These are phyloP conservation scores for Ormyrus rosae DNA, from an alignment of 2,888 invertebrate species.

Conservation along the genomic window DNA sequence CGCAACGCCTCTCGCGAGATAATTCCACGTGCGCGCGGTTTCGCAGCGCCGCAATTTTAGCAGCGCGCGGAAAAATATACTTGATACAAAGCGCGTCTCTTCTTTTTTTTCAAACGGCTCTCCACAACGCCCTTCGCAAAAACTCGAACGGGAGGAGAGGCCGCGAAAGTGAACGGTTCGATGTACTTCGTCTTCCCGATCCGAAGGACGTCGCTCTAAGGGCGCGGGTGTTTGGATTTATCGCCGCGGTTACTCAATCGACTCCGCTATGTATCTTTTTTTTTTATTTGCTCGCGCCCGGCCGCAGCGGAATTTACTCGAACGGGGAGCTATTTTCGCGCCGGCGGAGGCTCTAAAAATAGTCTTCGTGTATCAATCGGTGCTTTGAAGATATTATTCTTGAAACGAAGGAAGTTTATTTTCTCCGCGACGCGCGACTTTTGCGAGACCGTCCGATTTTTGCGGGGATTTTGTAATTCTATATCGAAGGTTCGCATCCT, in stretches of 20 bases:
- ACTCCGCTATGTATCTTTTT: background rate
- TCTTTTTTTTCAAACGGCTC: no score
- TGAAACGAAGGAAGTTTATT: slow-evolving; percentile 14
- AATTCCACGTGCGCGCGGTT: no score
- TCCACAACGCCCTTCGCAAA: no score
- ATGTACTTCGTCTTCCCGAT: background rate
- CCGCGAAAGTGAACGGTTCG: no score
- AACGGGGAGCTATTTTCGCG: slow-evolving; percentile 1
- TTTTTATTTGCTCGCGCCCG: background rate
- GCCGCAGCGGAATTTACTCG: background rate
- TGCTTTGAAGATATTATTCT: slow-evolving; percentile 11
- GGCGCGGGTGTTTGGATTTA: slow-evolving; percentile 7
- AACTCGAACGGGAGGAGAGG: no score
- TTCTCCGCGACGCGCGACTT: no score
- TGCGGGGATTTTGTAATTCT: no score
- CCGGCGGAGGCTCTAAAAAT: slow-evolving; percentile 9
- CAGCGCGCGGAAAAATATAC: background rate
- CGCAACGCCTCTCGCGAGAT: no score
- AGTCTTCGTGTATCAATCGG: slow-evolving; percentile 28
- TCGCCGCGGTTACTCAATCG: slow-evolving; percentile 20
- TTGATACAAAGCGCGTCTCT: no score
- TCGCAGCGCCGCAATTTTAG: background rate
- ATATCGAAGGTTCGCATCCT: no score
- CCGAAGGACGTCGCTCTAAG: slow-evolving; percentile 9
- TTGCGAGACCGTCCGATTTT: no score